phyloP scores from a whole-genome alignment of 2,888 invertebrate genomes.

The Agrotis clavis region DNA sequence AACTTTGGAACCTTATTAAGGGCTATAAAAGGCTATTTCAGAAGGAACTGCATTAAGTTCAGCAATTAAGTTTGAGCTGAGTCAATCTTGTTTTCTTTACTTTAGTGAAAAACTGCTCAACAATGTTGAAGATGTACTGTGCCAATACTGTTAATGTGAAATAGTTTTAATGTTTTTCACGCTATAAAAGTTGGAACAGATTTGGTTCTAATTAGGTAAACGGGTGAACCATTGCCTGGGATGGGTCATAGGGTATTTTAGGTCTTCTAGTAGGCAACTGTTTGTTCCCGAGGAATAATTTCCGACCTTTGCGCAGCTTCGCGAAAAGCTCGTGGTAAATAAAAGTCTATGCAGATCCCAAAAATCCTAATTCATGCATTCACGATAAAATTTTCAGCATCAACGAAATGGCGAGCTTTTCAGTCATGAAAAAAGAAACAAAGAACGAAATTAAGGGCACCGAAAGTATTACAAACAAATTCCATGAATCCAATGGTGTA shows the following conservation, averaged over 20 bases:
- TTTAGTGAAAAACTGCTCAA: background rate
- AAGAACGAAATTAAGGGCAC: constrained; percentile 29
- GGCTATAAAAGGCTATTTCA: constrained; percentile 17
- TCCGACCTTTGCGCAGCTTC: background rate
- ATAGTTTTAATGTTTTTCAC: background rate
- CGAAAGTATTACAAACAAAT: constrained; percentile 28
- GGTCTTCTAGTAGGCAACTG: no score
- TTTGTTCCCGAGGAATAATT: background rate
- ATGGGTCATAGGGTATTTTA: background rate
- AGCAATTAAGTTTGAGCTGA: no score
- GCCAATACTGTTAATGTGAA: background rate
- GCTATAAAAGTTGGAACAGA: background rate
- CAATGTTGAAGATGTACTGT: background rate
- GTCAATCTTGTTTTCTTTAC: no score
- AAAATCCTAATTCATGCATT: background rate
- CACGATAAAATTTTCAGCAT: background rate
- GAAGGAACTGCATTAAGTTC: background rate
- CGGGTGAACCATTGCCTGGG: background rate
- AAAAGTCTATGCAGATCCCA: background rate
- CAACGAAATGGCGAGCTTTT: background rate
- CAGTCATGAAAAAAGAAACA: constrained; percentile 3
- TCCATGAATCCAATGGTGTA: constrained; percentile 44
- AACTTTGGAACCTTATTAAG: constrained; percentile 12
- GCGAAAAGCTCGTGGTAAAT: background rate
- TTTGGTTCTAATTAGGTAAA: background rate